A percentile compares a stretch with the other conserved stretches of the same genome.
These are phyloP conservation scores for Stratiomys singularior DNA, from an alignment of 2,888 invertebrate genomes.

Conservation along the genomic window DNA sequence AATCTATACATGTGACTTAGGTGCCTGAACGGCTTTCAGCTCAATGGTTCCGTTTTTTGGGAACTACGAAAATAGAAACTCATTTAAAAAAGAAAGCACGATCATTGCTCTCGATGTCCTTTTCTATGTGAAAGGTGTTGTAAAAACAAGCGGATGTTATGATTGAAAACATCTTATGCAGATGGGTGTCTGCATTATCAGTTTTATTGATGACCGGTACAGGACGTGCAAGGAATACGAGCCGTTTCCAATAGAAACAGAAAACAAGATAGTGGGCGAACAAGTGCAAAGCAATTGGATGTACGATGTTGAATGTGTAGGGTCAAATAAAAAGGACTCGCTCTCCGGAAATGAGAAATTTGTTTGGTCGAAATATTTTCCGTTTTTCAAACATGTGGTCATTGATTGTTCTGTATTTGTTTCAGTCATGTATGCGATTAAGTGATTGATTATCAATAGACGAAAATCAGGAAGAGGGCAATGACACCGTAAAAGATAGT, in stretches of 20 bases:
- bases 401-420: constrained; percentile 11
- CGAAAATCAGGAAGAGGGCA: not conserved
- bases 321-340: not conserved
- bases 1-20: not conserved
- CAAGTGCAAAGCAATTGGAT: constrained; percentile 32
- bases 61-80: not conserved
- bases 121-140: not conserved
- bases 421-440: not conserved
- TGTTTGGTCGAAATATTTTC: not conserved
- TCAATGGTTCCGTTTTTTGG: constrained; percentile 5
- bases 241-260: not conserved
- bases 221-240: not conserved
- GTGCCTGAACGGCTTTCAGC: not conserved
- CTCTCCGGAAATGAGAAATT: constrained; percentile 37
- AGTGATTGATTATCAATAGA: not conserved
- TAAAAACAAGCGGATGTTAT: constrained; percentile 21
- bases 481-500: too few species aligned
- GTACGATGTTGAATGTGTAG: not conserved
- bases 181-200: not conserved
- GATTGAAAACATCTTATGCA: constrained; percentile 13
- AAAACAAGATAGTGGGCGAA: not conserved
- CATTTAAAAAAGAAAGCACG: not conserved
- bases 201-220: too few species aligned
- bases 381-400: constrained; percentile 35
- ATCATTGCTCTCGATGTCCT: constrained; percentile 6